Conservation (phyloP, 2,113 vertebrate genomes). For the Cyprichromis sp. region DNA sequence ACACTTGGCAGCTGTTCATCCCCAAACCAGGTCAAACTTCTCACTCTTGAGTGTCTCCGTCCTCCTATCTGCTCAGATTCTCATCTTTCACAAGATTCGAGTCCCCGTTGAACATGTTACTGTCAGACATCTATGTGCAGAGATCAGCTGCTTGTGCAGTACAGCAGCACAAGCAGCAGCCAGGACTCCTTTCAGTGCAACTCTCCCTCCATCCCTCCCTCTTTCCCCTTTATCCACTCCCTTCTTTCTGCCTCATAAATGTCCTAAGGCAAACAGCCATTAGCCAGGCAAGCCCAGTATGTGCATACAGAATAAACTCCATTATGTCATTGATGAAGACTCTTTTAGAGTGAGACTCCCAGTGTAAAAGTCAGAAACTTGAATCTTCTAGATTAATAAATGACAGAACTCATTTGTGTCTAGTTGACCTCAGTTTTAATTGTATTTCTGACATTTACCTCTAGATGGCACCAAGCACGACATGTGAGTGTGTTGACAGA, state of each 20-base stretch:
- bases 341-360: not conserved
- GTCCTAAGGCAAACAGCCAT: slow-evolving; percentile 5
- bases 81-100: not conserved
- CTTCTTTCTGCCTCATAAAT: slow-evolving; percentile 23
- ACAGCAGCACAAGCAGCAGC: not conserved
- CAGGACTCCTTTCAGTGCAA: not conserved
- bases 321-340: slow-evolving; percentile 7
- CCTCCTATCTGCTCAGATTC: slow-evolving; percentile 14
- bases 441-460: not conserved
- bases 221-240: slow-evolving; percentile 27
- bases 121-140: not conserved
- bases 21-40: not conserved
- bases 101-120: slow-evolving; percentile 4
- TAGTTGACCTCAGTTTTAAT: not conserved
- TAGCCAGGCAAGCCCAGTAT: not conserved
- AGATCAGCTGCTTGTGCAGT: slow-evolving; percentile 1
- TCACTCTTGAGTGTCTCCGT: not conserved
- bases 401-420: not conserved
- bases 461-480: not conserved
- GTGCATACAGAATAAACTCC: not conserved
- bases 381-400: not conserved
- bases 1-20: slow-evolving; percentile 18
- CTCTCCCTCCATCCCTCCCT: not conserved
- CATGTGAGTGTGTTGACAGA: not conserved
- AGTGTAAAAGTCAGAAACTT: not conserved